Percentiles rank a stretch among this genome's conserved stretches.
phyloP scores from a whole-genome alignment of 1,140 invertebrate species.

The Lasaia peninsularis region DNA sequence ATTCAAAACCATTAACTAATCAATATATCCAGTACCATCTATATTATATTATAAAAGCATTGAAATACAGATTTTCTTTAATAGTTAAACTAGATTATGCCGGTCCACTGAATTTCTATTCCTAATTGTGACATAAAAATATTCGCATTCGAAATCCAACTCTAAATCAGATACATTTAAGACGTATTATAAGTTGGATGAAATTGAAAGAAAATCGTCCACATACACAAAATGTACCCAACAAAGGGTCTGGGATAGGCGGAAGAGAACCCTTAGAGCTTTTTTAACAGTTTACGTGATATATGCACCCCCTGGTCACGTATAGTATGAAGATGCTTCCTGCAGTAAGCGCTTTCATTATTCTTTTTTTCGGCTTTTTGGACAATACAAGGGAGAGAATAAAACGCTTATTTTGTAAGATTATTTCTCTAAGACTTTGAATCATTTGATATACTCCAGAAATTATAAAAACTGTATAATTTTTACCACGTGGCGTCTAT shows the following conservation, averaged over 20 bases:
- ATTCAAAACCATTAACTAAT: neutral
- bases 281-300: constrained; percentile 65
- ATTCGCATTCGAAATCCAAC: constrained; percentile 3
- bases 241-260: constrained; percentile 35
- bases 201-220: constrained; percentile 36
- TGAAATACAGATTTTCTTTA: constrained; percentile 27
- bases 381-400: constrained; percentile 7
- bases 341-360: constrained; percentile 64
- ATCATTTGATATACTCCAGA: neutral
- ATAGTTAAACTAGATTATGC: constrained; percentile 52
- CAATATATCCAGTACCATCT: too few species aligned
- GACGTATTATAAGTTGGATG: constrained; percentile 12
- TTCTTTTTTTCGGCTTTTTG: constrained; percentile 42
- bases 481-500: too few species aligned
- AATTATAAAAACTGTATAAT: neutral
- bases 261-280: constrained; percentile 49
- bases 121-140: constrained; percentile 40
- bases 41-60: too few species aligned
- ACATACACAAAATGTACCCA: constrained; percentile 31
- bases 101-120: constrained; percentile 37
- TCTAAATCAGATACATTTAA: neutral
- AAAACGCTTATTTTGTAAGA: constrained; percentile 7
- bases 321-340: constrained; percentile 68
- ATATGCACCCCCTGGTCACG: constrained; percentile 71
- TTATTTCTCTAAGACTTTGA: neutral